Base-by-base conservation (phyloP, 2,113 vertebrate genomes). In the Oreotragus oreotragus region DNA sequence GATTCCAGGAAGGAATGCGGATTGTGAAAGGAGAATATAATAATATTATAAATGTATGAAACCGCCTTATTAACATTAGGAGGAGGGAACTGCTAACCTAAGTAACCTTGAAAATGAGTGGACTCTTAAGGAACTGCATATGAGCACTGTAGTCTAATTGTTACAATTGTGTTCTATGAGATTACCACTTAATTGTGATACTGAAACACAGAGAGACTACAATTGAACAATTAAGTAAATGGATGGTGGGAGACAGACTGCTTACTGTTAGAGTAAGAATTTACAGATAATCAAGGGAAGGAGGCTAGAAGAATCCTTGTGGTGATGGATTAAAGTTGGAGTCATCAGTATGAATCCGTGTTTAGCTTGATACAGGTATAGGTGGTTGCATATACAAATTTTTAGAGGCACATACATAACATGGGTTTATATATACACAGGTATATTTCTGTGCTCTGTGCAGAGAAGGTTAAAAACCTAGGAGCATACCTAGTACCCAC, bases 91-190 rank as follows among this genome's bases (percentile, higher is more conserved):
- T 95, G 12, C 39, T 73, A 4, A 93, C 7, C 57, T 96, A 70
- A 85, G 21, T 91, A 96, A 92, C 28, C 51, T 90, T 93, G 81
- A 57, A 96, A 84, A 83, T 80, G 15, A 96, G n/a, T 94, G 55
- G 51, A 70, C 47, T 83, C 14, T 73, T 91, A 84, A 87, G 84
- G 21, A 47, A 64, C n/a, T 88, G 5, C 21, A 77, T 7, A 28
- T 89, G 58, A 81, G 23, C 21, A n/a, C 14, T 70, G 23, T 81
- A 85, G 15, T 94, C n/a, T 85, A 17, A 57, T 47, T 94, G 81
- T 85, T 90, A 64, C 92, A 93, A 4, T 83, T 91, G 19, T 96
- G 36, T 87, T 23, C 43, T 15, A 3, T 43, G 45, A n/a, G 47
- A 36, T 39, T 55, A 36, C 23, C 51, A 55, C 49, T 55, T 55